phyloP scores from a whole-genome alignment of 2,113 vertebrate species.

The Syngnathus floridae region DNA sequence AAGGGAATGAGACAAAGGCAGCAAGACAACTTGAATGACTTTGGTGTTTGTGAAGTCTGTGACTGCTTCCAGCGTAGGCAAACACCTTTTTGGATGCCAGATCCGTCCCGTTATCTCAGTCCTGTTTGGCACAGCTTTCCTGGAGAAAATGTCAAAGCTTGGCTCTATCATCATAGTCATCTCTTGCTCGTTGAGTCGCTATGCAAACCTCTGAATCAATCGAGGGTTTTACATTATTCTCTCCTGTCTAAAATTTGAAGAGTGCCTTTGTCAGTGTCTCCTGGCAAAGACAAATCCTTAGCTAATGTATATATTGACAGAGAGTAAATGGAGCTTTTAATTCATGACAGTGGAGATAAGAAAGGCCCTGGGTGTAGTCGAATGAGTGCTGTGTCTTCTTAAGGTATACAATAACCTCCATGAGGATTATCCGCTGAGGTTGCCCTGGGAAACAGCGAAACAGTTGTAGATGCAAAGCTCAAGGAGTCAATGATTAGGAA shows the following conservation, averaged over 20 bases:
- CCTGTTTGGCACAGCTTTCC: slow-evolving; percentile 25
- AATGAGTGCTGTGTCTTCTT: neutral
- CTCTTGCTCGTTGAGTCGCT: slow-evolving; percentile 30
- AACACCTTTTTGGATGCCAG: slow-evolving; percentile 9
- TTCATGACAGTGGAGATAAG: slow-evolving; percentile 24
- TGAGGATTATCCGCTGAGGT: slow-evolving; percentile 2
- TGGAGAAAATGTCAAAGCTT: slow-evolving; percentile 18
- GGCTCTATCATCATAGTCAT: slow-evolving; percentile 24
- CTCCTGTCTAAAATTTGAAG: slow-evolving; percentile 12
- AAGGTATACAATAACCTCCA: neutral
- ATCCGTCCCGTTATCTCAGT: slow-evolving; percentile 30
- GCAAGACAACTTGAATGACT: slow-evolving; percentile 15
- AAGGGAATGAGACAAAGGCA: slow-evolving; percentile 12
- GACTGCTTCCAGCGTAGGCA: slow-evolving; percentile 1
- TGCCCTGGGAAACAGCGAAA: neutral
- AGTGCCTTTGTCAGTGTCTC: slow-evolving; percentile 20
- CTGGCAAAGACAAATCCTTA: slow-evolving; percentile 28
- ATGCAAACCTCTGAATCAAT: slow-evolving; percentile 36
- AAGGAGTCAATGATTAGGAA: slow-evolving; percentile 2
- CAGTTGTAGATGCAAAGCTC: neutral
- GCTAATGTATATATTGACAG: slow-evolving; percentile 40
- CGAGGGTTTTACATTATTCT: slow-evolving; percentile 16
- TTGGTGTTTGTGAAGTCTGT: slow-evolving; percentile 13
- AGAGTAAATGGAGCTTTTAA: slow-evolving; percentile 39
- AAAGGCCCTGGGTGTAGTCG: slow-evolving; percentile 4